Conservation (phyloP, 2,113 vertebrate species). For the Corvus moneduloides region DNA sequence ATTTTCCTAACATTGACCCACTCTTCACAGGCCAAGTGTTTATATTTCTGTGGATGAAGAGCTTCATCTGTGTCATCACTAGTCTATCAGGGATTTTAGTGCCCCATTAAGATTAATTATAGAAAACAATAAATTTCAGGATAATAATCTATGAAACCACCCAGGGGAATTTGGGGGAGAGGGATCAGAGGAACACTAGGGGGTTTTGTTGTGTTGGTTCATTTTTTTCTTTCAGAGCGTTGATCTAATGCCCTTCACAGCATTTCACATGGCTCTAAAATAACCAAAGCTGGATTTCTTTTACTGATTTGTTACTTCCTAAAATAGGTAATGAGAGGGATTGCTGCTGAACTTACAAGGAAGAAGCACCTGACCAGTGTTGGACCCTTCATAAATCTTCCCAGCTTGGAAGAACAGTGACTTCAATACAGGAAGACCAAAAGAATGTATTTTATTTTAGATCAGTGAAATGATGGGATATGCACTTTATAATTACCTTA, state of each 20-base stretch:
- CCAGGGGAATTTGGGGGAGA: not conserved
- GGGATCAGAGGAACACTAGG: not conserved
- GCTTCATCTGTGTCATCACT: conserved; percentile 11
- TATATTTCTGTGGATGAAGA: conserved; percentile 6
- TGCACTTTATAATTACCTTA: not conserved
- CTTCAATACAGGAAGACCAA: not conserved
- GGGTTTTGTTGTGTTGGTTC: not conserved
- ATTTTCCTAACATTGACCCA: conserved; percentile 50
- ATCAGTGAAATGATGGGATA: not conserved
- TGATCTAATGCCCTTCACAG: not conserved
- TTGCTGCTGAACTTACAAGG: not conserved
- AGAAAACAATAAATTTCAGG: not conserved
- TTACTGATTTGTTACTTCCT: not conserved
- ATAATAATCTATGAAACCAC: not conserved
- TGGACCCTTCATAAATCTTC: not conserved
- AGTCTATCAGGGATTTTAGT: not conserved
- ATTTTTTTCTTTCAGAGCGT: not conserved
- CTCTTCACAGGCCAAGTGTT: conserved; percentile 28
- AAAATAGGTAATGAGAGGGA: not conserved
- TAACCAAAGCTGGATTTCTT: not conserved
- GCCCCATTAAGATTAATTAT: not conserved
- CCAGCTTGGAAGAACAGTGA: not conserved
- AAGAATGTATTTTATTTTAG: not conserved
- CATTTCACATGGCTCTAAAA: not conserved
- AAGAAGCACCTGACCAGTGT: not conserved